phyloP scores from a whole-genome alignment of 2,888 invertebrate genomes.

The Thera britannica region DNA sequence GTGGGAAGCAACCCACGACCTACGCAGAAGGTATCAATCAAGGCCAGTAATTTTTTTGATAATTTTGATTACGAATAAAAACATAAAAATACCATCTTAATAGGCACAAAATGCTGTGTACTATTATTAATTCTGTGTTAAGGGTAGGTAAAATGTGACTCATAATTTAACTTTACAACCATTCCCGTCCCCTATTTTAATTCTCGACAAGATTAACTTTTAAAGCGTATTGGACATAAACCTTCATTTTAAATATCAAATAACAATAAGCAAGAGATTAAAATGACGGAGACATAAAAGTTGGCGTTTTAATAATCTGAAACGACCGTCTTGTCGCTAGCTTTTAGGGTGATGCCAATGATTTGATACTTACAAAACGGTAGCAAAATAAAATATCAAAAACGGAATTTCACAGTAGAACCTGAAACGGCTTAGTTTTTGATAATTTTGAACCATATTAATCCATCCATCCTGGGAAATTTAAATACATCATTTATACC shows the following conservation, averaged over 20 bases:
- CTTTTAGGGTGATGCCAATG: slow-evolving; percentile 27
- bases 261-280: slow-evolving; percentile 48
- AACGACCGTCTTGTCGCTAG: slow-evolving; percentile 41
- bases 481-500: no score
- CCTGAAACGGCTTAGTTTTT: no score
- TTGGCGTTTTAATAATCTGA: slow-evolving; percentile 48
- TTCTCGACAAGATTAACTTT: slow-evolving; percentile 35
- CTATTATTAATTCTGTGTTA: not conserved
- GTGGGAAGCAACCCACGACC: no score
- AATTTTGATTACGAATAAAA: no score
- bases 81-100: no score
- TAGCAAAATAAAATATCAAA: not conserved
- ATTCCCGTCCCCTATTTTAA: slow-evolving; percentile 20
- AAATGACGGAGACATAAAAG: slow-evolving; percentile 46
- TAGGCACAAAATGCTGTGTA: no score
- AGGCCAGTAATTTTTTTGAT: no score
- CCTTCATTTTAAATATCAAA: slow-evolving; percentile 40
- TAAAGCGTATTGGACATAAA: slow-evolving; percentile 23
- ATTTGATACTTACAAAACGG: not conserved
- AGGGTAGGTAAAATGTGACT: slow-evolving; percentile 1
- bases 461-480: no score
- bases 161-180: slow-evolving; percentile 3
- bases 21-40: no score
- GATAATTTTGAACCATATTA: no score
- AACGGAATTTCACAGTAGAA: not conserved